Evolutionary conservation across 2,113 vertebrate species (phyloP).

Genomic region (Catharus minimus): DNA sequence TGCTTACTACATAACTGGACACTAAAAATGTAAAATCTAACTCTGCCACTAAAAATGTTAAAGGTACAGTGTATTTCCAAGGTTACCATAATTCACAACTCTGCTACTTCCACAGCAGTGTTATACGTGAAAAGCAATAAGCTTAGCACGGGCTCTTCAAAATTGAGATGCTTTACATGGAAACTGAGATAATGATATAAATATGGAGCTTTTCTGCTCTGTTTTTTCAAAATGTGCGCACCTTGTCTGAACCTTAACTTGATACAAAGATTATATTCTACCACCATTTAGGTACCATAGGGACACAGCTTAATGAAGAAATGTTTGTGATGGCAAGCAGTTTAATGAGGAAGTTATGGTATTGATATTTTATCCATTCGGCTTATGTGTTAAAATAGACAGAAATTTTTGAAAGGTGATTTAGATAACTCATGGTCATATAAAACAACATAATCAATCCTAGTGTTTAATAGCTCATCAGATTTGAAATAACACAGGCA

Average conservation of each 20-base stretch:
- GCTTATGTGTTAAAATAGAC: neutral
- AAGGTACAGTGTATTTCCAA: neutral
- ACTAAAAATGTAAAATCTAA: constrained; percentile 55
- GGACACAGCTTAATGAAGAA: neutral
- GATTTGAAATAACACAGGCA: accelerated
- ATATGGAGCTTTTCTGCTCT: neutral
- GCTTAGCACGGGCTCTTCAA: neutral
- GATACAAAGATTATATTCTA: neutral
- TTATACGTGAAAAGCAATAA: neutral
- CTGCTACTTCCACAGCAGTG: neutral
- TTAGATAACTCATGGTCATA: neutral
- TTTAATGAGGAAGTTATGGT: neutral
- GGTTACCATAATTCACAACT: neutral
- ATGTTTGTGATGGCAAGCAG: neutral
- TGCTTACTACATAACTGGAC: constrained; percentile 12
- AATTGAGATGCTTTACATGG: neutral
- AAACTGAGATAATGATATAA: neutral
- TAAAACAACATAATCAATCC: neutral
- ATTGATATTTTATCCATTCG: neutral
- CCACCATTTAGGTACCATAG: neutral
- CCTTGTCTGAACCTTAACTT: neutral
- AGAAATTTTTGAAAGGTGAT: constrained; percentile 4
- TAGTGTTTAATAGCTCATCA: neutral
- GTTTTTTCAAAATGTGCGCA: neutral
- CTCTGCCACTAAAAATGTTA: neutral